Conservation (phyloP, 1,140 invertebrate genomes). For the Littorina saxatilis region DNA sequence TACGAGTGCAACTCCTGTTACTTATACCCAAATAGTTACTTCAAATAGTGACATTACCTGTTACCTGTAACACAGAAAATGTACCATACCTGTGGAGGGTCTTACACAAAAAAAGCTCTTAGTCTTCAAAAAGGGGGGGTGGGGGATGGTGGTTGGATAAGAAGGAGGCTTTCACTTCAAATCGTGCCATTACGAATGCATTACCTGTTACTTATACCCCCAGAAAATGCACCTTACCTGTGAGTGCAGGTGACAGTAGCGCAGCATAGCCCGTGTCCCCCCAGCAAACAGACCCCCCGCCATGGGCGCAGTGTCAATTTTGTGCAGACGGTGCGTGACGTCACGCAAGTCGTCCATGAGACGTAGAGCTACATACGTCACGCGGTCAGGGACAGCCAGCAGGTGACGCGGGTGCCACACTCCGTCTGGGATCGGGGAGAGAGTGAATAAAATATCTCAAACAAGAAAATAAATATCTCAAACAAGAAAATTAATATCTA, state of each 20-base stretch:
- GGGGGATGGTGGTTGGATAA: not conserved
- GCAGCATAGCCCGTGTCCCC: conserved; percentile 1
- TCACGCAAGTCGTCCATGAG: not conserved
- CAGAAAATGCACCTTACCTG: not conserved
- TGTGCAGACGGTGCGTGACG: conserved; percentile 22
- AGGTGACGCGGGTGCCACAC: conserved; percentile 34
- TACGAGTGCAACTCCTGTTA: too few relatives aligned
- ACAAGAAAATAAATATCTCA: too few relatives aligned
- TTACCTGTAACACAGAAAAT: not conserved
- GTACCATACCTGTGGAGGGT: not conserved
- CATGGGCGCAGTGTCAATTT: not conserved
- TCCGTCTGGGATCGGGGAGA: conserved; percentile 1
- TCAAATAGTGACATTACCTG: not conserved
- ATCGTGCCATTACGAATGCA: not conserved
- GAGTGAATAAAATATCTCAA: too few relatives aligned
- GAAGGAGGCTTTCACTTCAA: not conserved
- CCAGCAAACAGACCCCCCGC: conserved; percentile 41
- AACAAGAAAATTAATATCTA: too few relatives aligned
- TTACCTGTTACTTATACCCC: not conserved
- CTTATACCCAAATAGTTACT: too few relatives aligned
- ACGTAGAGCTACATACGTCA: not conserved
- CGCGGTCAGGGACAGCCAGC: not conserved
- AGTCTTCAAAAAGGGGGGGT: not conserved
- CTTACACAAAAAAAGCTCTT: not conserved
- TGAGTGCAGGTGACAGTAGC: conserved; percentile 26